Evolutionary conservation across 2,888 invertebrate genomes (phyloP), one percentile per base, ranked within the genome.

Genomic region (Allolobophora icterica): DNA sequence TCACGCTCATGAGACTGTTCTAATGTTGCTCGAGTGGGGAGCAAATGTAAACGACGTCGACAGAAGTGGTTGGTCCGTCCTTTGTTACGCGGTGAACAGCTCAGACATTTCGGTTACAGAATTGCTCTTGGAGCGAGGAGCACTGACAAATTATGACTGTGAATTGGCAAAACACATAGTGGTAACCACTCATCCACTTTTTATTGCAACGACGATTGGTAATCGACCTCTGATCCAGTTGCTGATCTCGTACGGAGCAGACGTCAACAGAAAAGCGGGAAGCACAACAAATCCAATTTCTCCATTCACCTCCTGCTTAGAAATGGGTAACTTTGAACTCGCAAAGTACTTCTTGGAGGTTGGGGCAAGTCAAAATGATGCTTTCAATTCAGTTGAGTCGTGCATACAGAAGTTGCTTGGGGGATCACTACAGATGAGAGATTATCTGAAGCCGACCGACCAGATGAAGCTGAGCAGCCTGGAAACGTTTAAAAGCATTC

Each of bases 1-100:
- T 17, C 35, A 6, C 24, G 34, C 35, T 87, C n/a, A 30, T 6
- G 34, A 87, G 34, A 87, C 35, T 38, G 87, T 87, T 21, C 21
- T n/a, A 5, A 34, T 87, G 38, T 38, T 87, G 34, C 87, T 87
- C 13, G 38, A 87, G 13, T 87, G 87, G 87, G 87, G 87, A 87
- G 87, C 87, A 34, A 87, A 87, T n/a, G 87, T 87, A 19, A 87
- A 87, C 38, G 87, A 87, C n/a, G 87, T 87, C 5, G 87, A 87
- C 87, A 35, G 35, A 24, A 87, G 87, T 87, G 87, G 87, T 24
- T 87, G 87, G 87, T 87, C 87, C 38, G 87, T 24, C 24, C 87
- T 87, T 24, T 87, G 87, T 87, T 87, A 87, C 19, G 87, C 87
- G 35, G 87, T 87, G 4, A 87, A 87, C 87, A 87, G 38, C 38